A percentile compares a stretch with the other conserved stretches of the same genome.
phyloP scores from a whole-genome alignment of 2,888 invertebrate genomes.

The Spilosoma lubricipeda region DNA sequence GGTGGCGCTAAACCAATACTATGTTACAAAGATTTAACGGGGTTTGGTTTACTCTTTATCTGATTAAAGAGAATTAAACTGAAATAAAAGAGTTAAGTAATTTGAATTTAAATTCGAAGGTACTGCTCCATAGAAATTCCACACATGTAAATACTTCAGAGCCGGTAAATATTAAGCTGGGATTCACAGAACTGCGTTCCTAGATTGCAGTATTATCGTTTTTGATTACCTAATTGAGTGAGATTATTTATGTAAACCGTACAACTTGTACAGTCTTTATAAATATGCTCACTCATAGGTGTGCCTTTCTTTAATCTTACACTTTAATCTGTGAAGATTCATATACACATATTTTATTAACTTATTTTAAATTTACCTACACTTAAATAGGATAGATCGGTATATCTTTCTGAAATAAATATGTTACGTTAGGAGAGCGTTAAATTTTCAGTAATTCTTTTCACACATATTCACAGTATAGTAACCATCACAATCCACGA shows the following conservation, averaged over 20 bases:
- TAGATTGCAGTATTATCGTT: constrained; percentile 23
- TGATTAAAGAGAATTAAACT: neutral
- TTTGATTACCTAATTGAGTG: constrained; percentile 10
- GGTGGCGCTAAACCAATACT: neutral
- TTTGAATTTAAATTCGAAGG: neutral
- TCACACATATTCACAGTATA: constrained; percentile 17
- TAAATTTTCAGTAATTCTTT: constrained; percentile 10
- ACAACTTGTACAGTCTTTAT: neutral
- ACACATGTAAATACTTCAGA: neutral
- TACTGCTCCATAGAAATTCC: neutral
- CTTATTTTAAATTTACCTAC: constrained; percentile 13
- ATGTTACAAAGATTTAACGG: neutral
- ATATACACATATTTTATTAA: constrained; percentile 11
- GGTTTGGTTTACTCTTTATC: neutral
- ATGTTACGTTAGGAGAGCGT: constrained; percentile 2
- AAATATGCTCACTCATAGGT: constrained; percentile 10
- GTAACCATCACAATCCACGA: constrained; percentile 28
- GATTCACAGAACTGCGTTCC: neutral
- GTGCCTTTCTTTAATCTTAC: constrained; percentile 11
- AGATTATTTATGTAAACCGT: too few species aligned
- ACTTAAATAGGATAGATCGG: too few species aligned
- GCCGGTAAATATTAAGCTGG: neutral
- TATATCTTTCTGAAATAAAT: constrained; percentile 9
- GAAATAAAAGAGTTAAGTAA: neutral
- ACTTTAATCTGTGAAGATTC: constrained; percentile 10